Conservation (phyloP, 2,113 vertebrate species). For the Oceanites oceanicus region DNA sequence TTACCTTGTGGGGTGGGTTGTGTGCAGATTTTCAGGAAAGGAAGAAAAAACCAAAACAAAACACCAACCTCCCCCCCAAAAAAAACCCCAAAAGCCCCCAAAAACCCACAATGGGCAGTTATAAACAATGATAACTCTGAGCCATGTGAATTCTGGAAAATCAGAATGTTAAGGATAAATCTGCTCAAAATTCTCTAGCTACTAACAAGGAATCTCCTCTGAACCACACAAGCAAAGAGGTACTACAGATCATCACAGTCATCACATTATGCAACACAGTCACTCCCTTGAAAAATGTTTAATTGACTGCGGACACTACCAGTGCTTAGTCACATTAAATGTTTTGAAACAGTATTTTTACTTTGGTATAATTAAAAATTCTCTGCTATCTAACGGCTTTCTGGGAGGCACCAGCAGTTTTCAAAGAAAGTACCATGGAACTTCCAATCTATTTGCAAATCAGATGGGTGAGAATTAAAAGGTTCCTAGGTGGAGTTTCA, state of each 20-base stretch:
- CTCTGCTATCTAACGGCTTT: neutral
- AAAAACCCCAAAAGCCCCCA: fast-evolving
- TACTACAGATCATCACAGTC: neutral
- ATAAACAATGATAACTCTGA: neutral
- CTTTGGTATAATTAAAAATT: neutral
- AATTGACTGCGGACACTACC: neutral
- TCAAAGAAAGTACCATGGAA: neutral
- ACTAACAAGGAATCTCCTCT: neutral
- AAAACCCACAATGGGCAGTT: neutral
- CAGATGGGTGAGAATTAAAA: neutral
- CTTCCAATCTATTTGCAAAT: neutral
- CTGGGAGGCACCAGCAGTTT: neutral
- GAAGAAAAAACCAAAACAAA: neutral
- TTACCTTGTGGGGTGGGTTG: neutral
- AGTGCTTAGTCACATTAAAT: neutral
- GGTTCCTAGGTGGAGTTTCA: neutral
- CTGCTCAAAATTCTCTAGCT: neutral
- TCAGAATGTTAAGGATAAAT: neutral
- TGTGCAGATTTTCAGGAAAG: neutral
- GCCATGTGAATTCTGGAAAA: neutral
- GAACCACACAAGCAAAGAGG: neutral
- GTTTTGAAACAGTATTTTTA: neutral
- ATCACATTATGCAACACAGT: neutral
- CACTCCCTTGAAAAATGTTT: neutral
- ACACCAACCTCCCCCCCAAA: no score